Base-by-base conservation (phyloP, 2,797 vertebrate genomes). In the Salarias fasciatus region DNA sequence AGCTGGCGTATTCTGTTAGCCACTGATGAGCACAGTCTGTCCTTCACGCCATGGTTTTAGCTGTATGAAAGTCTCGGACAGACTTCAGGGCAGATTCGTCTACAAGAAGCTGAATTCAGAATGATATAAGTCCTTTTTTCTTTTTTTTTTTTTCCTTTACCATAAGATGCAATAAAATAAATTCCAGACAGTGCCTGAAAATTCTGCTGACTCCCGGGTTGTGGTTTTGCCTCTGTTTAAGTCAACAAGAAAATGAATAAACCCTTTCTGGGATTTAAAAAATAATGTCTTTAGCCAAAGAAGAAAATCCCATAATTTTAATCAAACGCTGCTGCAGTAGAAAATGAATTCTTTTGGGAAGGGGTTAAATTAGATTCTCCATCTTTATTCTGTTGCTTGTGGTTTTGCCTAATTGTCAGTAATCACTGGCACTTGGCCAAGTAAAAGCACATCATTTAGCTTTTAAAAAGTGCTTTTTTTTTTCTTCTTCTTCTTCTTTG, bases 161-260 rank as follows among this genome's bases (percentile, higher is more conserved):
- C 52, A 63, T 28, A 66, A 72, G 44, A 73, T 76, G 48, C 40
- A 72, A 72, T 35, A 35, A 35, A 35, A 35, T 6, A 38, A 11
- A 38, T 8, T 38, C 11, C 36, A 35, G 33, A 35, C 33, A 9
- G 4, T 11, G 36, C 4, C 36, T 38, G 2, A 38, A 38, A 38
- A 66, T 72, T 82, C 48, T 71, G 81, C 74, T 77, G 67, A 82
- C 58, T 85, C 64, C 50, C 48, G 31, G 48, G 78, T 70, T 75
- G 63, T 69, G 42, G 47, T 73, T 64, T 63, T 60, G 59, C 46
- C 36, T 69, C 33, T 40, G 38, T 65, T 66, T 30, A 65, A 53
- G 37, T 62, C 53, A 71, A 63, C 35, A 52, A 49, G 28, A 75
- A 74, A 83, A 69, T 64, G 44, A 82, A 59, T 53, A 60, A 63